These are phyloP conservation scores for Panzeria rudis DNA, from an alignment of 2,888 invertebrate species.

Conservation along the genomic window DNA sequence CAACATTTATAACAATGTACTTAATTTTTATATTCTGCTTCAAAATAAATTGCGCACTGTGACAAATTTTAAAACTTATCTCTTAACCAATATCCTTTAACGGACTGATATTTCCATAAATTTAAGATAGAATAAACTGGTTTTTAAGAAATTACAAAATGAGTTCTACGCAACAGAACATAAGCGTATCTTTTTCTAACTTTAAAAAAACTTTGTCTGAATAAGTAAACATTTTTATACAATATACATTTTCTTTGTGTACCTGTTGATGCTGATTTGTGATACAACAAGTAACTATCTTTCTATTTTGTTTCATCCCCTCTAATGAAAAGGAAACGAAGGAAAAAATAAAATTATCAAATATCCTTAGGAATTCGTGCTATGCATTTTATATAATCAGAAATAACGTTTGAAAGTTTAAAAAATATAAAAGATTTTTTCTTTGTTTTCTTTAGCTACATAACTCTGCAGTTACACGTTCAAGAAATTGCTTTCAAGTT, in stretches of 20 bases:
- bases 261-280: neutral
- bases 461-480: no score
- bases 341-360: slow-evolving; percentile 22
- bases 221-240: no score
- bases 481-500: no score
- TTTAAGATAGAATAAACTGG: neutral
- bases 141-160: neutral
- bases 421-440: neutral
- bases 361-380: slow-evolving; percentile 1
- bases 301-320: neutral
- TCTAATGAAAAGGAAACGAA: neutral
- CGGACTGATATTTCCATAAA: no score
- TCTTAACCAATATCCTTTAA: no score
- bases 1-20: no score
- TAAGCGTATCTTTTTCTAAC: no score
- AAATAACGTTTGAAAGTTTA: neutral
- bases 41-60: neutral
- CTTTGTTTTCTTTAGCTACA: neutral
- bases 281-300: neutral
- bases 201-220: no score
- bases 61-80: no score
- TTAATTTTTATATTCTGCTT: no score
- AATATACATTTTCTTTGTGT: neutral
- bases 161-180: neutral
- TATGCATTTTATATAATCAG: neutral